Evolutionary conservation across 2,113 vertebrate species (phyloP).

Genomic region (Aix galericulata): DNA sequence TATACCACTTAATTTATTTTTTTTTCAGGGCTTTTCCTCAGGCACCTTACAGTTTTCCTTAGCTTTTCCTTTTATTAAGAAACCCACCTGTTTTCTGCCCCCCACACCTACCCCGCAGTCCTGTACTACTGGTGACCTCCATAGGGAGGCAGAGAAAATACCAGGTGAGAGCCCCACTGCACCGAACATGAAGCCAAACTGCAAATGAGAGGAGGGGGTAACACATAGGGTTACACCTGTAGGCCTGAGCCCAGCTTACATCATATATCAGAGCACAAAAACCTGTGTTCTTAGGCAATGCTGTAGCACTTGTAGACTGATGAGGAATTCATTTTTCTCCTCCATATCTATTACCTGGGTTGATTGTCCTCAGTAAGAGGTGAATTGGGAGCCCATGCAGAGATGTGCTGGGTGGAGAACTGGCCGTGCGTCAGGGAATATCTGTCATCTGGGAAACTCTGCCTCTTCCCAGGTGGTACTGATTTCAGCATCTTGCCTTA

Average conservation of each 20-base stretch:
- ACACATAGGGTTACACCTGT: neutral
- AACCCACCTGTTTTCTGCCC: neutral
- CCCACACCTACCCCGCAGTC: neutral
- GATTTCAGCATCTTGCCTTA: neutral
- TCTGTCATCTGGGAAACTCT: neutral
- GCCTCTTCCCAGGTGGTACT: constrained; percentile 14
- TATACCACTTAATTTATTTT: no score
- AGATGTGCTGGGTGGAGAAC: neutral
- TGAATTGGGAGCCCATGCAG: neutral
- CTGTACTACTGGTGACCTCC: neutral
- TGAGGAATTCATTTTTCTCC: neutral
- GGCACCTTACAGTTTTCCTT: neutral
- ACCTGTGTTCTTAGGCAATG: neutral
- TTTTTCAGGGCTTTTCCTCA: neutral
- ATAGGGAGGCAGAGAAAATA: neutral
- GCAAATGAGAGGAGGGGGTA: neutral
- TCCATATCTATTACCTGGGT: neutral
- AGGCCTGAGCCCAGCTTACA: neutral
- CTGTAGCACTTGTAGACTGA: neutral
- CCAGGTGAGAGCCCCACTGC: no score
- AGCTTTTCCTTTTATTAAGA: neutral
- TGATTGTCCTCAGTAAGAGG: neutral
- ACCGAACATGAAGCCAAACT: neutral
- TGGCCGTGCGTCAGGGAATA: rapidly evolving
- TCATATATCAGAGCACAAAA: neutral